A percentile compares a stretch with the other conserved stretches of the same genome.
These are phyloP conservation scores for Junco hyemalis DNA, from an alignment of 2,113 vertebrate species.

Conservation along the genomic window DNA sequence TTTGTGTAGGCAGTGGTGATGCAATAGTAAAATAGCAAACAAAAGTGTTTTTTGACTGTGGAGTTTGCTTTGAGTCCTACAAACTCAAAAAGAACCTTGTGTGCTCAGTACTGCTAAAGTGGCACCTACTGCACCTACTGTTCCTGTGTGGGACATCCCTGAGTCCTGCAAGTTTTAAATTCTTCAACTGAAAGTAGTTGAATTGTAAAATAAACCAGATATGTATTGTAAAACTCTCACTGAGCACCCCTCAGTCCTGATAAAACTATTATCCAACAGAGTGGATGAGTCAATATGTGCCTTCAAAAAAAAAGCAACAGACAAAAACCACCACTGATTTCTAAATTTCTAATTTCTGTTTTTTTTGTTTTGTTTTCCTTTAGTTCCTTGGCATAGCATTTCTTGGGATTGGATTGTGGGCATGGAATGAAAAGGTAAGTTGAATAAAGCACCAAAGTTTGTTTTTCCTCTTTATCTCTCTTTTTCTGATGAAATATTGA, in stretches of 20 bases:
- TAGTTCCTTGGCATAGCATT: conserved; percentile 95
- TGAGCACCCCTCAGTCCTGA: background rate
- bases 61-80: background rate
- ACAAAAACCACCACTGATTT: background rate
- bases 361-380: conserved; percentile 28
- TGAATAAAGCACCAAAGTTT: background rate
- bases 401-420: conserved; percentile 94
- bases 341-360: background rate
- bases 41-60: background rate
- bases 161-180: background rate
- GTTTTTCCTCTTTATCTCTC: background rate
- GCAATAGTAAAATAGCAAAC: background rate
- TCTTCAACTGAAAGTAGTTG: background rate
- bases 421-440: conserved; percentile 97
- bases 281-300: background rate
- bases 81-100: background rate
- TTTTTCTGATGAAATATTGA: background rate
- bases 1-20: background rate
- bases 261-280: background rate
- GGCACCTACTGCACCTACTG: background rate
- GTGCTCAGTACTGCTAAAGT: background rate
- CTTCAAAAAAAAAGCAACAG: background rate
- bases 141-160: background rate
- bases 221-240: background rate
- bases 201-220: background rate